These are phyloP conservation scores for Pollachius pollachius DNA, from an alignment of 2,113 vertebrate genomes.

Conservation along the genomic window DNA sequence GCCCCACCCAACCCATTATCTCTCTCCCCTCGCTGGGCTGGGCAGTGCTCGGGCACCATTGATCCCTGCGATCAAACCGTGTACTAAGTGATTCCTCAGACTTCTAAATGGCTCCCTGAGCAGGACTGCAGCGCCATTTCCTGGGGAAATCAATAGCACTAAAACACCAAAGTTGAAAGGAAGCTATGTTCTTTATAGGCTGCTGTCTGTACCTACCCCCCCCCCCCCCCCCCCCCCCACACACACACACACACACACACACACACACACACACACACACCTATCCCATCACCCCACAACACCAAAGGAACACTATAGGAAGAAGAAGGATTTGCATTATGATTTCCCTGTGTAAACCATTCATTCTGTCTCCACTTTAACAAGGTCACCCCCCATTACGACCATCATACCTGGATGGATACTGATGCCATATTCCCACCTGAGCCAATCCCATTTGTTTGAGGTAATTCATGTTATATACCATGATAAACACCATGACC, in stretches of 20 bases:
- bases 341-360: conserved; percentile 3
- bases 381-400: no score
- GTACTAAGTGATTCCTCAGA: conserved; percentile 83
- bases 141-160: conserved; percentile 80
- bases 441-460: no score
- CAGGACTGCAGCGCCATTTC: conserved; percentile 78
- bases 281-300: no score
- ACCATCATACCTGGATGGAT: no score
- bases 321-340: neutral
- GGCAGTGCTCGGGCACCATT: conserved; percentile 67
- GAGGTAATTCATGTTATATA: no score
- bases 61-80: conserved; percentile 72
- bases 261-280: no score
- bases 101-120: conserved; percentile 80
- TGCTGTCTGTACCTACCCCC: neutral
- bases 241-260: no score
- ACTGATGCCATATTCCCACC: no score
- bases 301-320: neutral
- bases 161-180: conserved; percentile 63
- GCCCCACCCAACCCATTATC: conserved; percentile 42
- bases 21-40: conserved; percentile 52
- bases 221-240: neutral
- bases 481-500: no score
- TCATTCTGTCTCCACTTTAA: no score
- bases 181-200: conserved; percentile 43